Evolutionary conservation across 2,113 vertebrate species (phyloP), one percentile per base, ranked within the genome.

Genomic region (Eulacestoma nigropectus): DNA sequence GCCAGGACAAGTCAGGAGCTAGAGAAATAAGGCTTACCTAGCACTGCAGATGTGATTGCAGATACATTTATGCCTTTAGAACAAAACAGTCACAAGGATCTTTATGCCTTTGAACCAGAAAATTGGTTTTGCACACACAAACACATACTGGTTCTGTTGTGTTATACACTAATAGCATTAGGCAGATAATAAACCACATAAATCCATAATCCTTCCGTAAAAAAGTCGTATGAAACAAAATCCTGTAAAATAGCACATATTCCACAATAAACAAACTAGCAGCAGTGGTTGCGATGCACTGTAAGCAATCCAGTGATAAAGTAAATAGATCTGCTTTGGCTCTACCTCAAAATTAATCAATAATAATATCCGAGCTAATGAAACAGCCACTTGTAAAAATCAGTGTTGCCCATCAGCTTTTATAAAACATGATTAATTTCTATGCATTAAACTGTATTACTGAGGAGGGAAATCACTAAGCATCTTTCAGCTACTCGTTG

Each of bases 301-400:
- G 1, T 33, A 47, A 86, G 22, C 37, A 65, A 84, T 69, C 22
- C 26, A 68, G 13, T 44, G 39, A 87, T 56, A 84, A 88, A 78
- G 46, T 27, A 88, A 85, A 85, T 46, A 90, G 33, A 80, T 89
- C 56, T 88, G 44, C 56, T 87, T 74, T 64, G 30, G 25, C 11
- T n/a, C 27, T 84, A 35, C 13, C 29, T 75, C 68, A 81, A 90
- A 86, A 75, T 63, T 49, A 93, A 94, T 94, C 93, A 85, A 92
- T 95, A 90, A 49, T 41, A 93, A 84, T 81, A 90, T 63, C 39
- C 37, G 19, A 91, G 72, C 30, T 93, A 96, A 95, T 90, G 60
- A 94, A 93, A 88, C 23, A 93, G 68, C 20, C 65, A 87, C 68
- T 93, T 89, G 73, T 81, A 84, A 93, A 96, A 87, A 60, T 52